Evolutionary conservation across 2,113 vertebrate species (phyloP), one percentile per base, ranked within the genome.

Genomic region (Ictalurus punctatus): DNA sequence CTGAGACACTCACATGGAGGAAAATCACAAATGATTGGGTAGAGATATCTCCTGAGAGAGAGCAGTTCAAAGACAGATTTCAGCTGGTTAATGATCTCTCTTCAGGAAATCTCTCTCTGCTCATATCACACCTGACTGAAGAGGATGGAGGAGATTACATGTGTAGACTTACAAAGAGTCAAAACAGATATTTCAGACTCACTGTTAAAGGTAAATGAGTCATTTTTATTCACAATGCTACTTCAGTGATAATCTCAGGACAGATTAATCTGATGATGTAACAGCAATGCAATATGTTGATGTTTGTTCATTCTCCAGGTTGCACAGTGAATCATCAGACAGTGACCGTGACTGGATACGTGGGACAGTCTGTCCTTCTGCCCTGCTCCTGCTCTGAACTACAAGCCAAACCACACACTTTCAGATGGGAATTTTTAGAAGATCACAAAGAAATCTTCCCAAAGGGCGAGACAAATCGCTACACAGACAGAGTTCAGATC

Each of bases 101-200:
- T 83, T 30, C 59, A 58, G 52, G 63, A 71, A 59, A 83, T 83
- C 14, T 82, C 44, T 88, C 86, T 83, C 63, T 88, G 37, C 79
- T 88, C 78, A 83, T 83, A 88, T 83, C 79, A 83, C 25, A 83
- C 52, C 79, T 88, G 79, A 88, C 79, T 71, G 19, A 9, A 76
- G 56, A 65, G 37, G 69, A 88, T 25, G 27, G 17, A 63, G 82
- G 69, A 16, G 0, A 2, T 16, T 88, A 88, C 30, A 48, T 0
- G 7, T 48, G 48, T 9, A 2, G 1, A 2, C 13, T 23, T 83
- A 40, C 12, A 10, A 17, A 0, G 1, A 25, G 17, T 37, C 19
- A 83, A 25, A 0, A 40, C 58, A 83, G 58, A 61, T 34, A 34
- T 34, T 34, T 34, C 34, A 34, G 34, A 34, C 34, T 34, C 58